Evolutionary conservation across 2,797 vertebrate genomes (phyloP).

Genomic region (Pseudochaenichthys georgianus): DNA sequence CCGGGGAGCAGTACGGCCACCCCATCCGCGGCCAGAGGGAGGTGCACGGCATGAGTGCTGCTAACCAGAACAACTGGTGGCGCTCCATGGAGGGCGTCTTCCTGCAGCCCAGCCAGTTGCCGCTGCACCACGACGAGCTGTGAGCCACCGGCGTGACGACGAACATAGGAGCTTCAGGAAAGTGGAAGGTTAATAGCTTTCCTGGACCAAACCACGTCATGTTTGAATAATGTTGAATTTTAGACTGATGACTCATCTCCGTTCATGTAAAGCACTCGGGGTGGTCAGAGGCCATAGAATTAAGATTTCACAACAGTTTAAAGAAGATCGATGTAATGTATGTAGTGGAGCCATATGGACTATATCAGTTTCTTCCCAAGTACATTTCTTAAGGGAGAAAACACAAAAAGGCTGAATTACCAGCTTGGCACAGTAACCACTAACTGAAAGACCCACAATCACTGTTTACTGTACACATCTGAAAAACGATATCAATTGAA

Average conservation of each 20-base stretch:
- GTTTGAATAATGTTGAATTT: conserved; percentile 18
- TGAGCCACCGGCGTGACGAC: conserved; percentile 60
- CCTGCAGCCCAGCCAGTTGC: conserved; percentile 89
- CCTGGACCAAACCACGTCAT: conserved; percentile 22
- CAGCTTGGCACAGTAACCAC: neutral
- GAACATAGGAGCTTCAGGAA: neutral
- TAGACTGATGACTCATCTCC: conserved; percentile 4
- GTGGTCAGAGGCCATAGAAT: neutral
- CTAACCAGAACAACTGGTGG: conserved; percentile 93
- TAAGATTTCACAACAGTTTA: neutral
- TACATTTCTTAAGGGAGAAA: conserved; percentile 4
- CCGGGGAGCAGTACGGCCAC: conserved; percentile 95
- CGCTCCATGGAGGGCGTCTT: conserved; percentile 96
- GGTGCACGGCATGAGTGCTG: conserved; percentile 90
- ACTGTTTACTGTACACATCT: neutral
- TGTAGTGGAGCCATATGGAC: neutral
- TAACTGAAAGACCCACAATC: neutral
- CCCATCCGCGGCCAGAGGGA: conserved; percentile 95
- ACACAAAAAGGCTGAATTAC: neutral
- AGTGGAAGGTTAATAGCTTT: neutral
- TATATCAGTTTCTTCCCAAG: neutral
- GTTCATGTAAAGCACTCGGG: conserved; percentile 28
- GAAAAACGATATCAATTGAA: too few species aligned
- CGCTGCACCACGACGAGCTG: conserved; percentile 90
- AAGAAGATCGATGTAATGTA: neutral